These are phyloP conservation scores for Macrophya alboannulata DNA, from an alignment of 2,888 invertebrate species.

Conservation along the genomic window DNA sequence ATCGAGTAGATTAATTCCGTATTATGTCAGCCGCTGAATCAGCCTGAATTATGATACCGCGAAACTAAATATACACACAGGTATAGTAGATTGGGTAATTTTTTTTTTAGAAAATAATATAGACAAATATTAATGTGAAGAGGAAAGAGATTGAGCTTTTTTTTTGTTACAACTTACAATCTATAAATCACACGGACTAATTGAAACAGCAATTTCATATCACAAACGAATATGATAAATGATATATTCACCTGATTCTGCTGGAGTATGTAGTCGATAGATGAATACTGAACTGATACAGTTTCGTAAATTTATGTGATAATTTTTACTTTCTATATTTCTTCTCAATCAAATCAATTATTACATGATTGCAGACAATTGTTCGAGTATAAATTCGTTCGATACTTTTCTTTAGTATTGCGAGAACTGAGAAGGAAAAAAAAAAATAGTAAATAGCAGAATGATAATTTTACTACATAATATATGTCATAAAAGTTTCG, in stretches of 20 bases:
- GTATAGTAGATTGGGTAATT: neutral
- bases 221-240: neutral
- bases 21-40: neutral
- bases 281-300: too few species aligned
- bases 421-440: too few species aligned
- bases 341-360: neutral
- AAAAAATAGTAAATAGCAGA: neutral
- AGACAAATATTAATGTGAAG: too few species aligned
- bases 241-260: neutral
- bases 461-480: neutral
- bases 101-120: neutral
- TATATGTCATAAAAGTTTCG: neutral
- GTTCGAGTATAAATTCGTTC: neutral
- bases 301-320: too few species aligned
- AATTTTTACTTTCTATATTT: too few species aligned
- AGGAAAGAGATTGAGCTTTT: neutral
- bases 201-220: neutral
- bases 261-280: neutral
- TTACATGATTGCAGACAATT: constrained; percentile 1
- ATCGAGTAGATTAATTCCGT: neutral
- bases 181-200: neutral
- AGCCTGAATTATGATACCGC: neutral
- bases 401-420: neutral
- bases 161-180: neutral
- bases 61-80: neutral